A percentile compares a stretch with the other conserved stretches of the same genome.
These are phyloP conservation scores for Trissolcus basalis DNA, from an alignment of 1,140 invertebrate species.

Conservation along the genomic window DNA sequence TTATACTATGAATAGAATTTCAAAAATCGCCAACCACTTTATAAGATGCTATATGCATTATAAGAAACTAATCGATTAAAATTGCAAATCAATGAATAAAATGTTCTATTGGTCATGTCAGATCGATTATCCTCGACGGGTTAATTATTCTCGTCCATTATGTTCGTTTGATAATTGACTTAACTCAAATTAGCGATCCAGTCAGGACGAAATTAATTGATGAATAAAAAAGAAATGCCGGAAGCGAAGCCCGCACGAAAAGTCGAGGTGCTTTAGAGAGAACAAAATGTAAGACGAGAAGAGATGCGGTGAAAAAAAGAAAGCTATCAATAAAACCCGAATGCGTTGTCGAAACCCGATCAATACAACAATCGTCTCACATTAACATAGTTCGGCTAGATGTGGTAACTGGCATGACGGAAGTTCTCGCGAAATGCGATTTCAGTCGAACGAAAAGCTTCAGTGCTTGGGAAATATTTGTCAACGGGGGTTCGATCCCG, in stretches of 20 bases:
- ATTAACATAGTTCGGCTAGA: slow-evolving; percentile 42
- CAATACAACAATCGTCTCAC: slow-evolving; percentile 31
- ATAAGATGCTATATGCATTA: no score
- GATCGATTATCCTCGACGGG: neutral
- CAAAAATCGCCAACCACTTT: no score
- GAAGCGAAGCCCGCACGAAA: slow-evolving; percentile 3
- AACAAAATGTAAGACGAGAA: slow-evolving; percentile 41
- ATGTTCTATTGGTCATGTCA: neutral
- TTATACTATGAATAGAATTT: neutral
- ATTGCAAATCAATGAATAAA: neutral
- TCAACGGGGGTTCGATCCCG: slow-evolving; percentile 15
- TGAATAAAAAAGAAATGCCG: slow-evolving; percentile 13
- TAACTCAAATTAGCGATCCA: slow-evolving; percentile 11
- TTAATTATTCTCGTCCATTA: neutral
- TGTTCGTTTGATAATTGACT: slow-evolving; percentile 5
- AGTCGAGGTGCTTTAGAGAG: slow-evolving; percentile 9
- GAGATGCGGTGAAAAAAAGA: slow-evolving; percentile 21
- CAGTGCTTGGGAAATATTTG: slow-evolving; percentile 30
- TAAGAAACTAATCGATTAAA: no score
- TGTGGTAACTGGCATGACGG: slow-evolving; percentile 25
- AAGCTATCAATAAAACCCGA: slow-evolving; percentile 29
- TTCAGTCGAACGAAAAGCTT: no score
- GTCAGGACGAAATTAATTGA: slow-evolving; percentile 25
- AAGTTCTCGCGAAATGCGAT: no score
- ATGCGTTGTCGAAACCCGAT: slow-evolving; percentile 34